A percentile compares a stretch with the other conserved stretches of the same genome.
Evolutionary conservation across 2,888 invertebrate species (phyloP).

Genomic region (Rhagonycha lutea): DNA sequence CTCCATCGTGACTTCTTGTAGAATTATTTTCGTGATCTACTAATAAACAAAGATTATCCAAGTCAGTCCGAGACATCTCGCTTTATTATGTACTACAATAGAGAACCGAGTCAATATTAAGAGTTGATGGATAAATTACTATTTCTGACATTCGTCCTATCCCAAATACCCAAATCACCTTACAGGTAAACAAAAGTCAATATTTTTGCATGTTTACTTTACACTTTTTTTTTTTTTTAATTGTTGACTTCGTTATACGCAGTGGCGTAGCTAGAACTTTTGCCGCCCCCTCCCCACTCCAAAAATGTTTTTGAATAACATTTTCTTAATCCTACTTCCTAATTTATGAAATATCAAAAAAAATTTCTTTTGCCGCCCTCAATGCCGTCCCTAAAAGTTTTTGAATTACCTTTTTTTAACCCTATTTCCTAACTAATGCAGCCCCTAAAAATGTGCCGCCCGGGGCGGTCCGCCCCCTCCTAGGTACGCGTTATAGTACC

Average conservation of each 20-base stretch:
- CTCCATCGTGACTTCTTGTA: neutral
- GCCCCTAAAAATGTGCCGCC: too few relatives aligned
- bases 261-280: too few relatives aligned
- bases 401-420: too few relatives aligned
- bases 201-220: neutral
- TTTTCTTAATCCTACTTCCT: too few relatives aligned
- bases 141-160: neutral
- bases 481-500: too few relatives aligned
- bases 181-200: neutral
- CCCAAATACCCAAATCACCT: neutral
- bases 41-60: neutral
- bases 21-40: neutral
- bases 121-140: neutral
- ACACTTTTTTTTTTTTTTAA: neutral
- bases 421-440: too few relatives aligned
- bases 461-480: too few relatives aligned
- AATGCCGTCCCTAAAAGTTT: too few relatives aligned
- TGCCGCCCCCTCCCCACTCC: too few relatives aligned
- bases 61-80: neutral
- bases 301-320: too few relatives aligned
- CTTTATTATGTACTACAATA: neutral
- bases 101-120: neutral
- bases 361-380: too few relatives aligned
- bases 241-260: neutral
- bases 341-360: too few relatives aligned